Evolutionary conservation across 2,113 vertebrate genomes (phyloP).

Genomic region (Dascyllus trimaculatus): DNA sequence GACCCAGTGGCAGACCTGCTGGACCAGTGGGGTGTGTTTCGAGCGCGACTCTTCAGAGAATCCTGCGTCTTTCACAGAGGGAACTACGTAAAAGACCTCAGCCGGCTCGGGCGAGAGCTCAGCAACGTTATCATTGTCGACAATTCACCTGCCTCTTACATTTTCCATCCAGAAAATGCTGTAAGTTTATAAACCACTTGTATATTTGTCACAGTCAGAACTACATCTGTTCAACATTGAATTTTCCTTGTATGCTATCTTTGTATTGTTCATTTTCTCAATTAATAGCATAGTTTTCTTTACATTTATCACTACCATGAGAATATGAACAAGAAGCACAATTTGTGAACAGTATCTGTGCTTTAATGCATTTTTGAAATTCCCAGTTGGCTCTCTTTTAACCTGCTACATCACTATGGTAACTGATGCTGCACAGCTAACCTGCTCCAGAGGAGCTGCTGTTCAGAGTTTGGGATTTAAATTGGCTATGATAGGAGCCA

Average conservation of each 20-base stretch:
- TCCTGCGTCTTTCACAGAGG: constrained; percentile 98
- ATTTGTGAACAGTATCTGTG: no score
- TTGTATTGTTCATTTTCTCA: background rate
- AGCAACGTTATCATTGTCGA: constrained; percentile 97
- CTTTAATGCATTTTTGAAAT: no score
- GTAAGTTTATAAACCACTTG: constrained; percentile 84
- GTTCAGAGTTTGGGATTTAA: no score
- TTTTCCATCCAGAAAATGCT: constrained; percentile 99
- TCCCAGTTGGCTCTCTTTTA: no score
- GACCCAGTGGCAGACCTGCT: constrained; percentile 98
- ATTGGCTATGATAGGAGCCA: no score
- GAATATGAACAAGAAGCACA: no score
- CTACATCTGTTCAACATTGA: background rate
- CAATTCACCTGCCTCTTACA: constrained; percentile 98
- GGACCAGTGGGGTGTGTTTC: constrained; percentile 98
- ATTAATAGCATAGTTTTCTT: background rate
- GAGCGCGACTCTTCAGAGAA: constrained; percentile 96
- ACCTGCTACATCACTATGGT: no score
- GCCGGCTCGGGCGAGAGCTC: constrained; percentile 96
- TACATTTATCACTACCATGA: no score
- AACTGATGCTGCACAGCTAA: no score
- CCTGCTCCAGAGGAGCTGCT: no score
- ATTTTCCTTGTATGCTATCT: background rate
- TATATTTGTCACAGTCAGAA: background rate
- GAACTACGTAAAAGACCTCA: constrained; percentile 99